Evolutionary conservation across 1,140 invertebrate genomes (phyloP).

Genomic region (Panonychus citri): DNA sequence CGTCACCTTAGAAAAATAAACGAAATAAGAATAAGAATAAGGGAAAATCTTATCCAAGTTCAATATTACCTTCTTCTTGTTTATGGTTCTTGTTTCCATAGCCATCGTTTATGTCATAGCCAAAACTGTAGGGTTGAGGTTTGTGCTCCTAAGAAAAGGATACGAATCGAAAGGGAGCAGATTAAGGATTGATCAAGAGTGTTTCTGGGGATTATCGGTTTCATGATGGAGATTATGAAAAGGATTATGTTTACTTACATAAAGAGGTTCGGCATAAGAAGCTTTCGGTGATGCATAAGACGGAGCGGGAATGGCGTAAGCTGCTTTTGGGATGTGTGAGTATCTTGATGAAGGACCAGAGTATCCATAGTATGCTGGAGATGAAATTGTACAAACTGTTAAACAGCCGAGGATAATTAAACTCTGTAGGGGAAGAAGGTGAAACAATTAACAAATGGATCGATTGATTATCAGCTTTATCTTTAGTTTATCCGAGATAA

Average conservation of each 20-base stretch:
- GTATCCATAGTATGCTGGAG: conserved; percentile 1
- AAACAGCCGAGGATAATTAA: neutral
- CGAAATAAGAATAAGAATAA: neutral
- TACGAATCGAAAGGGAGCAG: neutral
- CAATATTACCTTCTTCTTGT: conserved; percentile 11
- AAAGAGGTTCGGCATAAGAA: neutral
- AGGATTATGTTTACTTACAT: neutral
- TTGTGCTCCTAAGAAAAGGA: neutral
- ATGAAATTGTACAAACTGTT: neutral
- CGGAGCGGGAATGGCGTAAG: neutral
- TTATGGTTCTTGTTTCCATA: conserved; percentile 13
- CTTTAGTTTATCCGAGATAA: no score
- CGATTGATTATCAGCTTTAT: neutral
- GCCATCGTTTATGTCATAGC: conserved; percentile 13
- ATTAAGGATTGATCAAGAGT: neutral
- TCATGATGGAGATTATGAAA: no score
- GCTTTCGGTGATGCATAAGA: neutral
- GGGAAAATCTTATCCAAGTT: neutral
- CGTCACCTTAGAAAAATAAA: neutral
- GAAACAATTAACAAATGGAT: neutral
- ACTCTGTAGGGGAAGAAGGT: neutral
- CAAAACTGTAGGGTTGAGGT: conserved; percentile 12
- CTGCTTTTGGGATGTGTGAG: neutral
- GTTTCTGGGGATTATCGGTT: no score
- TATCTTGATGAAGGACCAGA: neutral